Conservation (phyloP, 2,888 invertebrate genomes). For the Pyrocoelia pectoralis region DNA sequence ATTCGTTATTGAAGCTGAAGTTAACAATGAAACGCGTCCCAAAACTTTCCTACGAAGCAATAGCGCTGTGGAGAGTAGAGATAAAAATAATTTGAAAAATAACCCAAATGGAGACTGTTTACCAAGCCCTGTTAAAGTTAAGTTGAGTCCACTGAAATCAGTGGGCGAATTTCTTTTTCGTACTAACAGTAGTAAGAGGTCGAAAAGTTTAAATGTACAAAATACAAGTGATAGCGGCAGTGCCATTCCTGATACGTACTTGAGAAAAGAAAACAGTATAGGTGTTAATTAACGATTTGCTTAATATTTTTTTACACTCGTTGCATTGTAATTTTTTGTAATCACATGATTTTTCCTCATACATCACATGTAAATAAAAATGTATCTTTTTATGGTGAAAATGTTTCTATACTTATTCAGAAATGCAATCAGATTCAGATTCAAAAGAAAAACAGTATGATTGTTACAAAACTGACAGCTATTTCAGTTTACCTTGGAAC, state of each 20-base stretch:
- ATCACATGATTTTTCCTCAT: background rate
- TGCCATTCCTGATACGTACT: constrained; percentile 34
- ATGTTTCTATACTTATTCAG: too few relatives aligned
- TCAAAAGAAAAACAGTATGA: too few relatives aligned
- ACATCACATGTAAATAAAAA: background rate
- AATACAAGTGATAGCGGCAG: constrained; percentile 43
- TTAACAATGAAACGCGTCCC: constrained; percentile 7
- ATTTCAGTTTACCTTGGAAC: too few relatives aligned
- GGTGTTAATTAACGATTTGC: constrained; percentile 18
- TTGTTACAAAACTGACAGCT: too few relatives aligned
- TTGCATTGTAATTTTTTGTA: constrained; percentile 5
- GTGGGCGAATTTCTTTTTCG: constrained; percentile 59
- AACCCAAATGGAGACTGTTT: constrained; percentile 13
- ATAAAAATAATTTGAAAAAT: constrained; percentile 6
- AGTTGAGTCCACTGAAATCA: constrained; percentile 59
- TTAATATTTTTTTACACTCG: background rate
- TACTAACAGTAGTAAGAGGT: constrained; percentile 35
- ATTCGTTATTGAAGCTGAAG: constrained; percentile 50
- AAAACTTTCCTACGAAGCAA: constrained; percentile 19
- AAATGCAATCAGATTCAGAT: too few relatives aligned
- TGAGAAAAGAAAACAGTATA: constrained; percentile 45
- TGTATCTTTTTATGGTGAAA: background rate
- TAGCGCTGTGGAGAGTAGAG: constrained; percentile 11
- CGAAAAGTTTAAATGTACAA: constrained; percentile 56
- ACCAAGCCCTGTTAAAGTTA: constrained; percentile 50